Percentiles rank a stretch among this genome's conserved stretches.
These are phyloP conservation scores for Tenebrosternarchus preto DNA, from an alignment of 2,113 vertebrate species.

Conservation along the genomic window DNA sequence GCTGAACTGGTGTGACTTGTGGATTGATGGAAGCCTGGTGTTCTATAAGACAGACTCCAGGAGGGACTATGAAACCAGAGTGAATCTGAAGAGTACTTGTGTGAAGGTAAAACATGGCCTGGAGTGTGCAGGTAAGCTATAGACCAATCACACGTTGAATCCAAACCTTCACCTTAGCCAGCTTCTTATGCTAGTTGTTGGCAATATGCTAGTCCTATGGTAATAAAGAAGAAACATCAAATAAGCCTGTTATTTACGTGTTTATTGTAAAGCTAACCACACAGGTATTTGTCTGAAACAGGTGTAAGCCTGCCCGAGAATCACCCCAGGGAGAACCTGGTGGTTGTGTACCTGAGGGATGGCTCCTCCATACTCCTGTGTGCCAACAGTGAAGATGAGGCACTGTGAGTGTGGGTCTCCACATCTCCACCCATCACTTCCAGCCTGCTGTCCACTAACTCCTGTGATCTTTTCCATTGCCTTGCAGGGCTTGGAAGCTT, in stretches of 20 bases:
- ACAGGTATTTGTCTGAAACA: conserved; percentile 49
- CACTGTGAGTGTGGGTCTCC: conserved; percentile 76
- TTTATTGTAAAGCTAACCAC: background rate
- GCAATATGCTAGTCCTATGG: too few species aligned
- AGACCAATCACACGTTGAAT: background rate
- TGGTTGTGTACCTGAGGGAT: conserved; percentile 78
- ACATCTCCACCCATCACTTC: background rate
- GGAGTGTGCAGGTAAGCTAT: conserved; percentile 82
- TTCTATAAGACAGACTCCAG: conserved; percentile 85
- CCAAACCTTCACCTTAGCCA: too few species aligned
- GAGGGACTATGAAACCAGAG: conserved; percentile 79
- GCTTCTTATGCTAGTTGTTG: too few species aligned
- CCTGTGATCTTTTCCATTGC: background rate
- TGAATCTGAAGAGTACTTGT: conserved; percentile 81
- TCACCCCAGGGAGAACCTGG: conserved; percentile 79
- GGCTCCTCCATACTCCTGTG: conserved; percentile 81
- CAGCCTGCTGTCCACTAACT: background rate
- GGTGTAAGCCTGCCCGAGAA: conserved; percentile 85
- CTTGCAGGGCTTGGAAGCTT: conserved; percentile 89
- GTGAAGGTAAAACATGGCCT: conserved; percentile 80
- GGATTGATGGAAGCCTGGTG: conserved; percentile 88
- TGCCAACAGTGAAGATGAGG: conserved; percentile 88
- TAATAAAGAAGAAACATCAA: too few species aligned
- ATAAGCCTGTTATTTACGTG: too few species aligned
- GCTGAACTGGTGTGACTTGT: conserved; percentile 93